phyloP scores from a whole-genome alignment of 92 coral and sea anemone genomes.

The Porites rus region DNA sequence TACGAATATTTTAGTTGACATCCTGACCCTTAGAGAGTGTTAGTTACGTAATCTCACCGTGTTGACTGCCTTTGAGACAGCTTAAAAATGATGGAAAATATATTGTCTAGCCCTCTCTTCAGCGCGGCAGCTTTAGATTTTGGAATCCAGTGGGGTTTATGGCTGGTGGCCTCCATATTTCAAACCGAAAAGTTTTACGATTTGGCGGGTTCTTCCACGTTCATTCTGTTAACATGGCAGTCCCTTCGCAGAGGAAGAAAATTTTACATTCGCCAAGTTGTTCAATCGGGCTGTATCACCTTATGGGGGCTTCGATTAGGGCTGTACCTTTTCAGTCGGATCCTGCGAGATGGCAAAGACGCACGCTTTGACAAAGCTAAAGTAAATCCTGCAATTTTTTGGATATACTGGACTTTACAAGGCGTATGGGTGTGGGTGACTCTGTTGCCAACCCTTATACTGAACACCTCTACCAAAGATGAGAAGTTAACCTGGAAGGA shows the following conservation, averaged over 20 bases:
- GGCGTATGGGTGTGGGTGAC: constrained; percentile 91
- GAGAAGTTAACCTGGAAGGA: constrained; percentile 83
- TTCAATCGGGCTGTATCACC: constrained; percentile 92
- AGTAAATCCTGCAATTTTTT: constrained; percentile 76
- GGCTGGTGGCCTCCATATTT: constrained; percentile 75
- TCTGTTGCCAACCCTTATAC: constrained; percentile 82
- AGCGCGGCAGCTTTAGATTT: constrained; percentile 86
- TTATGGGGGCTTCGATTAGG: constrained; percentile 93
- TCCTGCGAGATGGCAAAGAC: constrained; percentile 87
- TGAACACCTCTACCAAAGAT: constrained; percentile 78
- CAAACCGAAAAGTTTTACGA: constrained; percentile 93
- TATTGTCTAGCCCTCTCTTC: constrained; percentile 20
- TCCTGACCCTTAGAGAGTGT: no score
- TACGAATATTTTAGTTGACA: background rate
- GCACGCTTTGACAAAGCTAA: constrained; percentile 87
- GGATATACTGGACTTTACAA: constrained; percentile 90
- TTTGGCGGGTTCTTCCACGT: constrained; percentile 88
- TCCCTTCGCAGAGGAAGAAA: constrained; percentile 65
- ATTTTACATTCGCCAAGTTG: constrained; percentile 79
- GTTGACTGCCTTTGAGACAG: background rate
- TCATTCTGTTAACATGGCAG: constrained; percentile 85
- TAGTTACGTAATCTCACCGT: background rate
- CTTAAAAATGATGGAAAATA: background rate
- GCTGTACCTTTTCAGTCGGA: constrained; percentile 77
- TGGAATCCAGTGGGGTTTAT: constrained; percentile 89